phyloP scores from a whole-genome alignment of 2,888 invertebrate species.

The Cheilosia grossa region DNA sequence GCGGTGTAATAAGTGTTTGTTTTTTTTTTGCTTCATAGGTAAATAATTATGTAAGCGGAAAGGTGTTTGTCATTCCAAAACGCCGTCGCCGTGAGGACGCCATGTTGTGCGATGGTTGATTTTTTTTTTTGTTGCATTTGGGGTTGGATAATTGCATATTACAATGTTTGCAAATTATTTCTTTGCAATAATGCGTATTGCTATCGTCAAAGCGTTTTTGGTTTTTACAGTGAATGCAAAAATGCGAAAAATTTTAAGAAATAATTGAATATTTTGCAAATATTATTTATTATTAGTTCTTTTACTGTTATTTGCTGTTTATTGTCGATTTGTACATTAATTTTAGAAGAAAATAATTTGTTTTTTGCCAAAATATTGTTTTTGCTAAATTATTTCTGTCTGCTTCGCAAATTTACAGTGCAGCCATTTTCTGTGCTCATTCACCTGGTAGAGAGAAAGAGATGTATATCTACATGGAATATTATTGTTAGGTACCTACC shows the following conservation, averaged over 20 bases:
- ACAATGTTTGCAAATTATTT: not conserved
- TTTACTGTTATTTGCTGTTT: not conserved
- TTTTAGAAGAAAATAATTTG: not conserved
- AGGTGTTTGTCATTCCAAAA: slow-evolving; percentile 4
- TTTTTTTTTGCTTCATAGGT: not conserved
- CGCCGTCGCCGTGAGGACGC: slow-evolving; percentile 22
- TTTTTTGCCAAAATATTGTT: not conserved
- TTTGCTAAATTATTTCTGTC: not conserved
- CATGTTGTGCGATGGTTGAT: slow-evolving; percentile 34
- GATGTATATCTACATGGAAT: not conserved
- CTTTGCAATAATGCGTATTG: not conserved
- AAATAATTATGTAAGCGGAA: slow-evolving; percentile 26
- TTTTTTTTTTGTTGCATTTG: not conserved
- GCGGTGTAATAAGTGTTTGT: not conserved
- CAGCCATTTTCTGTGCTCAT: slow-evolving; percentile 28
- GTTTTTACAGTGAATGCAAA: too few species aligned
- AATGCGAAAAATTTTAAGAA: too few species aligned
- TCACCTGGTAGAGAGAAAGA: not conserved
- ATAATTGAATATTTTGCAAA: too few species aligned
- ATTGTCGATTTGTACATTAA: not conserved
- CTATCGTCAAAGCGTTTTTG: not conserved
- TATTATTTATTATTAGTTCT: not conserved
- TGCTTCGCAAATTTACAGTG: not conserved
- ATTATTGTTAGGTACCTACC: not conserved
- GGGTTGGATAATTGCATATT: not conserved